A percentile compares a stretch with the other conserved stretches of the same genome.
Conservation (phyloP, 2,113 vertebrate species). For the Athene noctua region DNA sequence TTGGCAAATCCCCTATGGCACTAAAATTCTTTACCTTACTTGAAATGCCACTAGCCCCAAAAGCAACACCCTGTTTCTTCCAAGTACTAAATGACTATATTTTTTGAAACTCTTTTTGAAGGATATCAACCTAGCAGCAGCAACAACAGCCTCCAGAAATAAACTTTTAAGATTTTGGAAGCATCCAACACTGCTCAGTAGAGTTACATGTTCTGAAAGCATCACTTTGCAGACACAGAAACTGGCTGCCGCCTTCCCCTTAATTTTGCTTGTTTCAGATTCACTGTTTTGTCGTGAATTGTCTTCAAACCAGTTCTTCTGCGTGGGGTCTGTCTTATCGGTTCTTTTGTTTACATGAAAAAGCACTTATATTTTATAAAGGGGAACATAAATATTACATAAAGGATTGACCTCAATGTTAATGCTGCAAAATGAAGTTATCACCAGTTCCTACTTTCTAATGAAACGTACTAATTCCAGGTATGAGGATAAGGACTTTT, state of each 20-base stretch:
- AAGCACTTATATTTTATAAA: neutral
- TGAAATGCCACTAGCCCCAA: neutral
- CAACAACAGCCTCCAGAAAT: neutral
- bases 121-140: neutral
- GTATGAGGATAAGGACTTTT: neutral
- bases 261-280: neutral
- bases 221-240: neutral
- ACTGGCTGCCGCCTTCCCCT: neutral
- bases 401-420: neutral
- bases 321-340: neutral
- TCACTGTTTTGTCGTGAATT: accelerated
- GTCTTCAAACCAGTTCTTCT: neutral
- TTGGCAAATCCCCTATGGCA: neutral
- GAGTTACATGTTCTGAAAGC: neutral
- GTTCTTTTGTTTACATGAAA: neutral
- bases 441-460: neutral
- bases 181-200: neutral
- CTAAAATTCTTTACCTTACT: neutral
- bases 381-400: neutral
- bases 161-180: neutral
- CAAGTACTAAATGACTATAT: neutral
- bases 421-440: neutral
- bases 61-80: neutral
- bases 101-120: neutral
- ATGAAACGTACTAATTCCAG: neutral